Evolutionary conservation across 2,888 invertebrate genomes (phyloP).

Genomic region (Melinaea menophilus): DNA sequence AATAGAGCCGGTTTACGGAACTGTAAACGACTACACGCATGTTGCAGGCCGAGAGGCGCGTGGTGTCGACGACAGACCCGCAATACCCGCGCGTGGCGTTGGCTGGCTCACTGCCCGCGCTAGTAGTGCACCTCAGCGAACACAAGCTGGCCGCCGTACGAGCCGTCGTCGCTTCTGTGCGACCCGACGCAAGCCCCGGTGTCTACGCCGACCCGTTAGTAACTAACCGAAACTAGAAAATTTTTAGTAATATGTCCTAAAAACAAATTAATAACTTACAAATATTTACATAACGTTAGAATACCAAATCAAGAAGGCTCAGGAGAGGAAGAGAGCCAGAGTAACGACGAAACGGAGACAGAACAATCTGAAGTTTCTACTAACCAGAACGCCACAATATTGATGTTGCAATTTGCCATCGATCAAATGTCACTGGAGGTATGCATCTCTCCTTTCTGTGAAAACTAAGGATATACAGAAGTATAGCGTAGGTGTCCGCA

Average conservation of each 20-base stretch:
- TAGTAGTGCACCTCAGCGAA: constrained; percentile 94
- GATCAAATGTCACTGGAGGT: constrained; percentile 92
- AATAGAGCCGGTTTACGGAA: not conserved
- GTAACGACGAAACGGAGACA: constrained; percentile 66
- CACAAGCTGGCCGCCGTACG: constrained; percentile 83
- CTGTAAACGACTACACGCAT: not conserved
- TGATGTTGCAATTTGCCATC: constrained; percentile 91
- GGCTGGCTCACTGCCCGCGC: constrained; percentile 90
- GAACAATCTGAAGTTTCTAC: constrained; percentile 57
- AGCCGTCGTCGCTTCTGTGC: constrained; percentile 38
- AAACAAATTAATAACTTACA: too few relatives aligned
- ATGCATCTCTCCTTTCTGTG: constrained; percentile 1
- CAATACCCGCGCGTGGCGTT: constrained; percentile 90
- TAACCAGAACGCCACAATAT: constrained; percentile 78
- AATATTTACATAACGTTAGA: constrained; percentile 4
- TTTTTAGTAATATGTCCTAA: not conserved
- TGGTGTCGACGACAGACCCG: constrained; percentile 90
- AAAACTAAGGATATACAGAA: not conserved
- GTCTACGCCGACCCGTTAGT: constrained; percentile 33
- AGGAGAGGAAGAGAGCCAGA: constrained; percentile 56
- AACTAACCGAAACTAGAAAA: not conserved
- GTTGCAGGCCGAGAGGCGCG: constrained; percentile 84
- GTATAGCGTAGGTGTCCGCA: constrained; percentile 40
- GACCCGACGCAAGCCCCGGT: constrained; percentile 12
- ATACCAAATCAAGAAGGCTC: constrained; percentile 31